phyloP scores from a whole-genome alignment of 2,797 vertebrate genomes.

The Salarias fasciatus region DNA sequence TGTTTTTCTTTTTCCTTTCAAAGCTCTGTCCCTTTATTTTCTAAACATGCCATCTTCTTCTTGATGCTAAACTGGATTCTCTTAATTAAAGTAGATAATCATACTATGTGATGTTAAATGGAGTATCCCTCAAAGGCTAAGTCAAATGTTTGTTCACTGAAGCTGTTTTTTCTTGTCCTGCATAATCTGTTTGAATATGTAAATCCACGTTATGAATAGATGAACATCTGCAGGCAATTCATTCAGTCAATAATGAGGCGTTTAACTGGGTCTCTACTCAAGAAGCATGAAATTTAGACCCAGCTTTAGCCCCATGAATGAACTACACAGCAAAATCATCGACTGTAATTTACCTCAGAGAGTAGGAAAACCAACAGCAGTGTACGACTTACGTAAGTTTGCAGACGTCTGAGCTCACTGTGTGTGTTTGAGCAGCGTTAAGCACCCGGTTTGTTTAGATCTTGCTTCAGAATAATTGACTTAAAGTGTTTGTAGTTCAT shows the following conservation, averaged over 20 bases:
- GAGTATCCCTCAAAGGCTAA: slow-evolving; percentile 62
- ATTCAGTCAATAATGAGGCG: slow-evolving; percentile 72
- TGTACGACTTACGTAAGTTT: slow-evolving; percentile 9
- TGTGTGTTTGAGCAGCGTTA: slow-evolving; percentile 32
- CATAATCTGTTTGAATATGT: slow-evolving; percentile 74
- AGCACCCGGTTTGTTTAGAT: slow-evolving; percentile 18
- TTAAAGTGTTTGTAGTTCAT: too few relatives aligned
- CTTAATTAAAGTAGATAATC: slow-evolving; percentile 42
- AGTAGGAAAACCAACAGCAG: slow-evolving; percentile 28
- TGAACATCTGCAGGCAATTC: slow-evolving; percentile 76
- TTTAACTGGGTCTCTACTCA: slow-evolving; percentile 68
- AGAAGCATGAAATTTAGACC: slow-evolving; percentile 71
- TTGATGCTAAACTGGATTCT: slow-evolving; percentile 38
- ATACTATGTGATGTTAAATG: slow-evolving; percentile 46
- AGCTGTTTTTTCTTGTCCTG: slow-evolving; percentile 43
- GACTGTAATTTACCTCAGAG: slow-evolving; percentile 58
- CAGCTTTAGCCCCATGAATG: slow-evolving; percentile 51
- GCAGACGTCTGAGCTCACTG: slow-evolving; percentile 15
- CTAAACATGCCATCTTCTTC: slow-evolving; percentile 10
- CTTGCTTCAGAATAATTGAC: too few relatives aligned
- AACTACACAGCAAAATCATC: slow-evolving; percentile 48
- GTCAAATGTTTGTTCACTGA: slow-evolving; percentile 61
- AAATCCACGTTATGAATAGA: slow-evolving; percentile 76
- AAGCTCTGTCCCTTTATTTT: slow-evolving; percentile 17
- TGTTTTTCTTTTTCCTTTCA: not conserved